A percentile compares a stretch with the other conserved stretches of the same genome.
Evolutionary conservation across 2,113 vertebrate genomes (phyloP).

Genomic region (Lampris incognitus): DNA sequence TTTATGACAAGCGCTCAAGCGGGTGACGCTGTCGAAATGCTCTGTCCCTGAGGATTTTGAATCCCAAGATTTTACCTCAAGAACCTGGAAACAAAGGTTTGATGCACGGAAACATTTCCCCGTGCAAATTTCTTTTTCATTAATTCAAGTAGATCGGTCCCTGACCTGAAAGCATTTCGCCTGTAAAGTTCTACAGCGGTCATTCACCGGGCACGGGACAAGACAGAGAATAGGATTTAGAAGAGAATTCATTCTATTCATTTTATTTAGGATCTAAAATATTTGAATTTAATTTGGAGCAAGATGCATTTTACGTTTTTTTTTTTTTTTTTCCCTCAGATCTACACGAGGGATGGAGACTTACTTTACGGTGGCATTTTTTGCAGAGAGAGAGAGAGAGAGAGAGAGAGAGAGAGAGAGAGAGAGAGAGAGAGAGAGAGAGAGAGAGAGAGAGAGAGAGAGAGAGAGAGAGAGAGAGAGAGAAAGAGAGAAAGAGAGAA

Average conservation of each 20-base stretch:
- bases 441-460: neutral
- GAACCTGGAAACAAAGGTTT: neutral
- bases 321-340: slow-evolving; percentile 10
- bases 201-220: neutral
- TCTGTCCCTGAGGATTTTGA: too few species aligned
- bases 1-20: neutral
- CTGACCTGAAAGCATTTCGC: too few species aligned
- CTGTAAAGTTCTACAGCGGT: neutral
- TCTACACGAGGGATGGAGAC: neutral
- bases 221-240: neutral
- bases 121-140: too few species aligned
- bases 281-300: neutral
- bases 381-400: neutral
- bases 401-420: slow-evolving; percentile 7
- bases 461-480: neutral
- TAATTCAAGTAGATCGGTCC: too few species aligned
- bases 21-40: too few species aligned
- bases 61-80: too few species aligned
- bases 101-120: neutral
- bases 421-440: neutral
- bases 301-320: neutral
- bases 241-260: neutral
- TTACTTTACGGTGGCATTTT: too few species aligned
- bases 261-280: neutral
- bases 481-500: slow-evolving; percentile 5